Base-by-base conservation (phyloP, 2,113 vertebrate genomes). In the Oncorhynchus tshawytscha region DNA sequence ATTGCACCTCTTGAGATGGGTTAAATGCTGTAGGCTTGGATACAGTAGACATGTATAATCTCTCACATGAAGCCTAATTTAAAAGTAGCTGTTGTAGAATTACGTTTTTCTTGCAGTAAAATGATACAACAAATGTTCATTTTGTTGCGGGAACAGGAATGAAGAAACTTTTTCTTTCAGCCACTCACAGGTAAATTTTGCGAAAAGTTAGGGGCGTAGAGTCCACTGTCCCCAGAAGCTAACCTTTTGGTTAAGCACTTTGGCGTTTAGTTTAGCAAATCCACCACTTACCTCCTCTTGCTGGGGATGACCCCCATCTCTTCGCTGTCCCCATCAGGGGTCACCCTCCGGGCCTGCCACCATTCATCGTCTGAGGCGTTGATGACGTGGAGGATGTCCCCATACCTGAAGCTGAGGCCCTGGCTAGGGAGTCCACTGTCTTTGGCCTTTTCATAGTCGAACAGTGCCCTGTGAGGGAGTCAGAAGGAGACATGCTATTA, bases 271-370 rank as follows among this genome's bases (percentile, higher is more conserved):
- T 49, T 24, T 27, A 27, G 9, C 5, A 71, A 1, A 74, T 29
- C 1, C 2, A 25, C 29, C n/a, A 15, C 90, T 89, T 89, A 98
- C 97, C 97, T 94, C 75, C 95, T 94, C 83, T 98, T 99, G 93
- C 97, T 98, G 88, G 97, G 97, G 84, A 99, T 96, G 72, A 99
- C 97, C 0, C 97, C 97, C 96, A 99, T 98, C 86, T 99, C 97
- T 71, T 98, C 96, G 1, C 97, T 98, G 94, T 99, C 97, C 4
- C 97, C 97, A 7, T 97, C 95, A 20, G 93, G 93, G 1, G 92
- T 96, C 62, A 96, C 97, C 20, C 94, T 93, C 20, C 97, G 93
- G 0, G 97, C 97, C 86, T 99, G 97, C 97, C 97, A 99, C 97
- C 97, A 99, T 69, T 99, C 97, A 11, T 99, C 97, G 2, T 99